A percentile compares a stretch with the other conserved stretches of the same genome.
phyloP scores from a whole-genome alignment of 2,888 invertebrate genomes.

The Hetaerina titia region DNA sequence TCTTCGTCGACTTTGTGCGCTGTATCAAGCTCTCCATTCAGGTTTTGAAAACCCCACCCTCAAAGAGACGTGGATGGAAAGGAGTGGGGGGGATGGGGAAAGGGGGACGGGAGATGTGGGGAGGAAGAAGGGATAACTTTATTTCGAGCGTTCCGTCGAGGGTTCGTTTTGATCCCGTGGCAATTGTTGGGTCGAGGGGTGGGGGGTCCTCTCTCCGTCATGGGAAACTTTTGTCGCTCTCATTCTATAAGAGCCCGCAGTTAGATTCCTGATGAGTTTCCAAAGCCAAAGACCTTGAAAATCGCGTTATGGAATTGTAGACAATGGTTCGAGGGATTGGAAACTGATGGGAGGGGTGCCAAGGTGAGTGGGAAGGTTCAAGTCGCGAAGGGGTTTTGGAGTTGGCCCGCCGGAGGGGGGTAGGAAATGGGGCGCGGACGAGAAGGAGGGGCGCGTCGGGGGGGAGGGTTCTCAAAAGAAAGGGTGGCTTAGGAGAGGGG shows the following conservation, averaged over 20 bases:
- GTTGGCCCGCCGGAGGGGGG: neutral
- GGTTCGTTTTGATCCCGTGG: conserved; percentile 7
- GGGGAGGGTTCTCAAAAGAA: neutral
- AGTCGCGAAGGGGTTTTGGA: neutral
- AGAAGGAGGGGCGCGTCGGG: neutral
- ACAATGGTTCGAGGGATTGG: conserved; percentile 6
- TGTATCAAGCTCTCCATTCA: too few relatives aligned
- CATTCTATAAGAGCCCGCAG: neutral
- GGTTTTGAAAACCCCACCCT: too few relatives aligned
- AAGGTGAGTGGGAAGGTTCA: conserved; percentile 17
- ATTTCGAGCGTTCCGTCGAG: neutral
- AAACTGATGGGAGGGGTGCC: neutral
- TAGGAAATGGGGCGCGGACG: neutral
- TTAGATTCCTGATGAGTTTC: conserved; percentile 13
- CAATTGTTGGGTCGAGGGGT: neutral
- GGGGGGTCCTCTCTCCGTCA: neutral
- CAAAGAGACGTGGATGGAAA: neutral
- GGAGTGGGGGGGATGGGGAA: neutral
- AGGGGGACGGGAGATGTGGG: neutral
- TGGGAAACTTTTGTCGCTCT: neutral
- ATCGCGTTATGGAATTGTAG: conserved; percentile 5
- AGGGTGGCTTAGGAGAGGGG: neutral
- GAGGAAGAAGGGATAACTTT: conserved; percentile 17
- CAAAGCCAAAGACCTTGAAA: conserved; percentile 5
- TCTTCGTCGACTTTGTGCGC: too few relatives aligned